A percentile compares a stretch with the other conserved stretches of the same genome.
Conservation (phyloP, 2,113 vertebrate genomes). For the Leiothrix lutea region DNA sequence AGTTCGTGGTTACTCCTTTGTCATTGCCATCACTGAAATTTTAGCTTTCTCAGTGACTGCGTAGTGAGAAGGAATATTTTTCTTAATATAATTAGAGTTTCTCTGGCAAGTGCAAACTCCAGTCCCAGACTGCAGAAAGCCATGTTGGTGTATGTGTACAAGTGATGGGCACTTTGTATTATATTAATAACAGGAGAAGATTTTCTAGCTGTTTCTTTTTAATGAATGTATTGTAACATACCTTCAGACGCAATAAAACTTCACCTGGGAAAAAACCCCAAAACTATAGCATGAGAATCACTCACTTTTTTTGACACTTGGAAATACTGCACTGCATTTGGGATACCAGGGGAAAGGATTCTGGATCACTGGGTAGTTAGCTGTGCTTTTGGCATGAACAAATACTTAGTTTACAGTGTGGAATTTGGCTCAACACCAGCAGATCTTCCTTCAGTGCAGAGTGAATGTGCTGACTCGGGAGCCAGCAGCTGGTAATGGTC, state of each 20-base stretch:
- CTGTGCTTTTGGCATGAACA: background rate
- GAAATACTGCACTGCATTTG: background rate
- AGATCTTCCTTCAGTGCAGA: background rate
- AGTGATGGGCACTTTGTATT: background rate
- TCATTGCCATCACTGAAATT: background rate
- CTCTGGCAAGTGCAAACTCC: background rate
- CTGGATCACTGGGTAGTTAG: background rate
- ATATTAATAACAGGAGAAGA: background rate
- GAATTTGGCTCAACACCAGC: background rate
- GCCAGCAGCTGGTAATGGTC: background rate
- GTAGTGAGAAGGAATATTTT: background rate
- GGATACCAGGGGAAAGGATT: background rate
- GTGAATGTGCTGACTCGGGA: background rate
- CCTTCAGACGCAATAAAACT: conserved; percentile 13
- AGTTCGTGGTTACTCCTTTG: background rate
- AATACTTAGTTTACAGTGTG: background rate
- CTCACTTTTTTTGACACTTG: background rate
- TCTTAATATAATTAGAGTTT: background rate
- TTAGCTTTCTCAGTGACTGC: background rate
- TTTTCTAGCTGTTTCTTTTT: background rate
- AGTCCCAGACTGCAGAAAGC: background rate
- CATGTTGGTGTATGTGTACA: background rate
- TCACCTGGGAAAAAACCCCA: background rate
- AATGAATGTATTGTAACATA: background rate
- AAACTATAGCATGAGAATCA: background rate